Evolutionary conservation across 2,888 invertebrate species (phyloP), one percentile per base, ranked within the genome.

Genomic region (Sarcophaga rosellei): DNA sequence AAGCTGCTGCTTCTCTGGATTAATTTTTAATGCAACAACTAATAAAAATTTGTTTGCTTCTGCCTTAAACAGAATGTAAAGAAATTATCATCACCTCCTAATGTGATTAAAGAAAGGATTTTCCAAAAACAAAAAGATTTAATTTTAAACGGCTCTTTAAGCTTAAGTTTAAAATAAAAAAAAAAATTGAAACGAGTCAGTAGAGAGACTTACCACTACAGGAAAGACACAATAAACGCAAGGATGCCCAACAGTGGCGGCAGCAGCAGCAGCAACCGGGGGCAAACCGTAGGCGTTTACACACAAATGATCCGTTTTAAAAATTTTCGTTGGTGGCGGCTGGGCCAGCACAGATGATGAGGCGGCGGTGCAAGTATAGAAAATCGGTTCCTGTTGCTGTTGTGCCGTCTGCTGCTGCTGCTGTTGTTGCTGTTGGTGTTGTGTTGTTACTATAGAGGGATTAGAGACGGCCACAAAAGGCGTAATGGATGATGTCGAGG

Each of bases 151-250:
- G 2, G 4, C 8, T 35, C 35, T 35, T 35, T 2, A 35, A 2
- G 35, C 10, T 2, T 35, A 35, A 35, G 35, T 35, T 35, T 35
- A 35, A 8, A 35, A 35, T 35, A 10, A 8, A 8, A 35, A 35
- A 1, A 35, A 10, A 35, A 35, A 35, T 10, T 35, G 8, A 10
- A 35, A 35, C 35, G 8, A 8, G 35, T 10, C 35, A 35, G 10
- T 35, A 35, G 8, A 35, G 35, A 10, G 35, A 91, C 91, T 92
- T 89, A 92, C 92, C 92, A 92, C 91, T 89, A 92, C 92, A 87
- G 92, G 92, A 90, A 92, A 91, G 74, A 92, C 92, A 90, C 92
- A 92, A 89, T 92, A 92, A 89, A 92, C 92, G 89, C 92, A 92
- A 87, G 92, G 92, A 91, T 92, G 91, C 84, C 92, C 91, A 84